A percentile compares a stretch with the other conserved stretches of the same genome.
These are phyloP conservation scores for Apodemia hepburni DNA, from an alignment of 2,888 invertebrate genomes.

Conservation along the genomic window DNA sequence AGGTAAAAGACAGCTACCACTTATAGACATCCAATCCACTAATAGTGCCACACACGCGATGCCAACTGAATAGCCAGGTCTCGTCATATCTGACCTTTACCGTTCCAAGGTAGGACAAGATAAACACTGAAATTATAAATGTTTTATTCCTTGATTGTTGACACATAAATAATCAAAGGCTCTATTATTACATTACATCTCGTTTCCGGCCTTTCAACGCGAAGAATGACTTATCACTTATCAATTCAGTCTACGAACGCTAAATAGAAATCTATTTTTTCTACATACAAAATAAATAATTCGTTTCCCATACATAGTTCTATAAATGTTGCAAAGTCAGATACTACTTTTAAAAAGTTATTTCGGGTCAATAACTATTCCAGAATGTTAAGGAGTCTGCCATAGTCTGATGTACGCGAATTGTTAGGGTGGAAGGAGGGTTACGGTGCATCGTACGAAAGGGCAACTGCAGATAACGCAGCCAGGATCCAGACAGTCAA, in stretches of 20 bases:
- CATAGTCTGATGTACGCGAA: constrained; percentile 51
- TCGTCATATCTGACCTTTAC: no score
- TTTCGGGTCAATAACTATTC: constrained; percentile 70
- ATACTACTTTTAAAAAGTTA: constrained; percentile 30
- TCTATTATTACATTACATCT: no score
- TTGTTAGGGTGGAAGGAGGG: constrained; percentile 57
- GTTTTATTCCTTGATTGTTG: no score
- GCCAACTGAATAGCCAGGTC: no score
- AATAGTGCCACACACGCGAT: no score
- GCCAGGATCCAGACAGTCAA: constrained; percentile 76
- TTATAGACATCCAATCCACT: no score
- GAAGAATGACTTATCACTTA: neutral
- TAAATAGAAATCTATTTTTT: neutral
- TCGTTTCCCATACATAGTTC: neutral
- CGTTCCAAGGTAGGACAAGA: no score
- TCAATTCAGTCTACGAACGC: neutral
- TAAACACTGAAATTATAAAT: no score
- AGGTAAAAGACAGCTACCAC: no score
- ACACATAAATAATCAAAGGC: no score
- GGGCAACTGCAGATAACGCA: constrained; percentile 79
- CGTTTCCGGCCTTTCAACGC: neutral
- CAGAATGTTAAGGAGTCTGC: constrained; percentile 59
- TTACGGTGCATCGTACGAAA: constrained; percentile 70
- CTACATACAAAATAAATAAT: neutral
- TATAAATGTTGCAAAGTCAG: neutral